Evolutionary conservation across 2,797 vertebrate species (phyloP).

Genomic region (Schizopygopsis pylzovi): DNA sequence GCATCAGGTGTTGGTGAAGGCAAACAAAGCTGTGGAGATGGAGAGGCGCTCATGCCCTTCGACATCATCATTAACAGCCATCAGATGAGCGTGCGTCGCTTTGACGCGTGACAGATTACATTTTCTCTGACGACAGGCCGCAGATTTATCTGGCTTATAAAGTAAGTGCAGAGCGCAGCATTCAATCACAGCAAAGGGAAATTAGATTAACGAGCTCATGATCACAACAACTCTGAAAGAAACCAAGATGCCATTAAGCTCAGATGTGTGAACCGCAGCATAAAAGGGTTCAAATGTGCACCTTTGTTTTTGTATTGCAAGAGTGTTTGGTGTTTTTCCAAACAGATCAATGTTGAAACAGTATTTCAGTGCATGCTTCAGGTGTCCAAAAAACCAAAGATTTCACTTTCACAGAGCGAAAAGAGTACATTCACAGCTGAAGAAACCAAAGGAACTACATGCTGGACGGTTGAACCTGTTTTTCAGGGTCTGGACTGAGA

Average conservation of each 20-base stretch:
- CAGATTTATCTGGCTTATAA: slow-evolving; percentile 84
- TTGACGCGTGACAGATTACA: slow-evolving; percentile 82
- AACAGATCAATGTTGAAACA: background rate
- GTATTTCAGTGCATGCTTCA: background rate
- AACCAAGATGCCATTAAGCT: slow-evolving; percentile 47
- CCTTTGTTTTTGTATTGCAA: background rate
- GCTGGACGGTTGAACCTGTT: background rate
- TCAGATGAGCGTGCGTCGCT: slow-evolving; percentile 74
- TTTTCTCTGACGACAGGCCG: slow-evolving; percentile 76
- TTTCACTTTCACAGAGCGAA: background rate
- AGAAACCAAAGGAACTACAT: background rate
- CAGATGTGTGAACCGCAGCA: background rate
- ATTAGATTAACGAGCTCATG: slow-evolving; percentile 82
- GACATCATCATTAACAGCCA: slow-evolving; percentile 76
- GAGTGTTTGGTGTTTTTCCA: background rate
- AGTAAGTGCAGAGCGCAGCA: slow-evolving; percentile 75
- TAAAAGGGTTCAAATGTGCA: background rate
- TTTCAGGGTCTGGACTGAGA: background rate
- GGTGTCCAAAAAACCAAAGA: background rate
- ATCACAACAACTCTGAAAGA: slow-evolving; percentile 64
- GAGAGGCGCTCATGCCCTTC: slow-evolving; percentile 69
- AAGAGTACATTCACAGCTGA: background rate
- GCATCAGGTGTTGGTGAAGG: slow-evolving; percentile 79
- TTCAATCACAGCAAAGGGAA: slow-evolving; percentile 81
- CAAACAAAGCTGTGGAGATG: slow-evolving; percentile 73